Conservation (phyloP, 2,888 invertebrate species). For the Sphecodes monilicornis region DNA sequence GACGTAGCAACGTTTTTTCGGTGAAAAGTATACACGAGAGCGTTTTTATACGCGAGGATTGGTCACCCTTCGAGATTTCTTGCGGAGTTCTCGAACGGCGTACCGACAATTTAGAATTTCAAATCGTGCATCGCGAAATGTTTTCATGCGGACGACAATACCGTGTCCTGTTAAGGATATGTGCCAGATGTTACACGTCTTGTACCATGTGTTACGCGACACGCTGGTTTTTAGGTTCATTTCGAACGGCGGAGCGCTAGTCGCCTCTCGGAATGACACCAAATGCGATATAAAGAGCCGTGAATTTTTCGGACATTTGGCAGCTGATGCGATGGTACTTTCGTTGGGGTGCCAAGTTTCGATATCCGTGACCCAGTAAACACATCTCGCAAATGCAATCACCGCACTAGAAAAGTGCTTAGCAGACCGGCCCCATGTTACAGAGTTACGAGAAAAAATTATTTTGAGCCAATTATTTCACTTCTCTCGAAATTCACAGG, state of each 20-base stretch:
- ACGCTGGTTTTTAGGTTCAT: conserved; percentile 8
- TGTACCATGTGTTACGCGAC: conserved; percentile 27
- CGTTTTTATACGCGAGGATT: background rate
- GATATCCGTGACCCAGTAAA: conserved; percentile 46
- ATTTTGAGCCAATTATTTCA: background rate
- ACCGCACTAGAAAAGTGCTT: conserved; percentile 3
- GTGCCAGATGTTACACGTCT: conserved; percentile 22
- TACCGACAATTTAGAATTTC: conserved; percentile 26
- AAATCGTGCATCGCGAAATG: conserved; percentile 11
- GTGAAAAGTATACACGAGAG: background rate
- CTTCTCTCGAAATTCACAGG: background rate
- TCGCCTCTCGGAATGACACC: conserved; percentile 20
- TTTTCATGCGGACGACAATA: background rate
- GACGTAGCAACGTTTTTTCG: conserved; percentile 64
- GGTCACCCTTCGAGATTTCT: background rate
- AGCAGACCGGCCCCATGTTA: background rate
- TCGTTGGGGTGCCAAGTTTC: conserved; percentile 36
- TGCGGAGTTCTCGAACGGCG: background rate
- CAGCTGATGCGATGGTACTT: conserved; percentile 6
- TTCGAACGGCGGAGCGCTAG: conserved; percentile 15
- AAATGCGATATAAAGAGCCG: conserved; percentile 45
- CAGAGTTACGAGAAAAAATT: background rate
- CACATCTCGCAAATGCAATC: conserved; percentile 6
- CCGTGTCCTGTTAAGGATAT: conserved; percentile 29
- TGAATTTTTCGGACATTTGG: conserved; percentile 52